These are phyloP conservation scores for Cuniculus paca DNA, from an alignment of 2,797 vertebrate genomes.

Conservation along the genomic window DNA sequence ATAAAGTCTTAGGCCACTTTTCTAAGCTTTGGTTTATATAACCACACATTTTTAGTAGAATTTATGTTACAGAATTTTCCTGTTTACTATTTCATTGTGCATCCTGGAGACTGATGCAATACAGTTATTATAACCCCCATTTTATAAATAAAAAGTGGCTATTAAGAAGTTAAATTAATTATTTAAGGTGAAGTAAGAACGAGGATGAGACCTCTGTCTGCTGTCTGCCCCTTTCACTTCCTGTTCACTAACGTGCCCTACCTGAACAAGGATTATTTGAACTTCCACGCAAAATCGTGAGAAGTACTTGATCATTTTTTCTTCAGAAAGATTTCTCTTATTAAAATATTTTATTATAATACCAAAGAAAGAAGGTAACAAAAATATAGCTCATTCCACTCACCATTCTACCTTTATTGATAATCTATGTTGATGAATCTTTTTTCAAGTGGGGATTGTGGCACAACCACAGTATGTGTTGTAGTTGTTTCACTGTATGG, in stretches of 20 bases:
- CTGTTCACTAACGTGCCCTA: background rate
- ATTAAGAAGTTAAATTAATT: background rate
- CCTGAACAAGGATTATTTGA: background rate
- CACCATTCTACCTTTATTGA: slow-evolving; percentile 28
- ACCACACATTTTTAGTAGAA: background rate
- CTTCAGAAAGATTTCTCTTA: slow-evolving; percentile 5
- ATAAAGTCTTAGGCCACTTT: background rate
- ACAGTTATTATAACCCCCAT: background rate
- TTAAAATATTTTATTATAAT: slow-evolving; percentile 47
- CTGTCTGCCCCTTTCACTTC: background rate
- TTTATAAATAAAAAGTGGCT: slow-evolving; percentile 14
- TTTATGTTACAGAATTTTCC: background rate
- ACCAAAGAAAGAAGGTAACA: background rate
- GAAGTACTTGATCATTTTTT: background rate
- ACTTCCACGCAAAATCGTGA: background rate
- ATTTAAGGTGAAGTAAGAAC: slow-evolving; percentile 30
- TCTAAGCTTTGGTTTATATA: slow-evolving; percentile 29
- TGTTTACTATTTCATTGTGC: background rate
- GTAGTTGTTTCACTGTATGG: background rate
- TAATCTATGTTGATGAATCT: background rate
- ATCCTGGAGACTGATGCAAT: slow-evolving; percentile 13
- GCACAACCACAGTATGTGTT: background rate
- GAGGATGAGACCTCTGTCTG: background rate
- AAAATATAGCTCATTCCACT: background rate
- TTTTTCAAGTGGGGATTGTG: background rate